These are phyloP conservation scores for Cinclus mexicanus DNA, from an alignment of 2,113 vertebrate species.

Conservation along the genomic window DNA sequence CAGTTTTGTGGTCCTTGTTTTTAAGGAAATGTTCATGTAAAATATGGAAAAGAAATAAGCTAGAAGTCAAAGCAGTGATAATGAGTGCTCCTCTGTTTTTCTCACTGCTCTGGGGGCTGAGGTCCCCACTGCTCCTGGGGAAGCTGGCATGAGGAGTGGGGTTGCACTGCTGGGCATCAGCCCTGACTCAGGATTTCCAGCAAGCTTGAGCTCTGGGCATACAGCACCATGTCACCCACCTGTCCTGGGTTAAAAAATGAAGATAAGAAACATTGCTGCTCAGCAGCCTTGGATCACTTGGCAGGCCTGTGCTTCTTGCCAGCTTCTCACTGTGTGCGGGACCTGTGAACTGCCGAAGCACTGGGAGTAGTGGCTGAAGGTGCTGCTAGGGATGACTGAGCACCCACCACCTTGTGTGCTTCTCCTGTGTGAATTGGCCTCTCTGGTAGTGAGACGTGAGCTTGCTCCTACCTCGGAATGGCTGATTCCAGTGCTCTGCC, in stretches of 20 bases:
- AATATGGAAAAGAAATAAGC: background rate
- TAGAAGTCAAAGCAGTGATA: background rate
- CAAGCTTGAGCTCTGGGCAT: background rate
- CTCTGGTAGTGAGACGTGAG: accelerated
- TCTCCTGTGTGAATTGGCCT: background rate
- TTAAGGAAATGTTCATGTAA: background rate
- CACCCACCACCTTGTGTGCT: background rate
- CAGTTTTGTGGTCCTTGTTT: background rate
- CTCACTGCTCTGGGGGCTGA: background rate
- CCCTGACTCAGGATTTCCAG: background rate
- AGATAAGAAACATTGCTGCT: background rate
- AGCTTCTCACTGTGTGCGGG: background rate
- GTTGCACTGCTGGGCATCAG: background rate
- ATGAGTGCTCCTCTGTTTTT: background rate
- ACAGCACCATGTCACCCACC: background rate
- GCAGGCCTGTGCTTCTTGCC: background rate
- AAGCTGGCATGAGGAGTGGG: accelerated
- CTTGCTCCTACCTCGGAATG: background rate
- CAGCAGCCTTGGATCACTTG: background rate
- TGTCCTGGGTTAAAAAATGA: background rate
- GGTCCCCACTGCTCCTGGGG: background rate
- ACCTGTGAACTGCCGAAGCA: background rate
- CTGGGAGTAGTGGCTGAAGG: background rate
- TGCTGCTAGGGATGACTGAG: background rate
- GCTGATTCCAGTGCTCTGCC: background rate